These are phyloP conservation scores for Pterocles orientalis DNA, from an alignment of 2,113 vertebrate species.

Conservation along the genomic window DNA sequence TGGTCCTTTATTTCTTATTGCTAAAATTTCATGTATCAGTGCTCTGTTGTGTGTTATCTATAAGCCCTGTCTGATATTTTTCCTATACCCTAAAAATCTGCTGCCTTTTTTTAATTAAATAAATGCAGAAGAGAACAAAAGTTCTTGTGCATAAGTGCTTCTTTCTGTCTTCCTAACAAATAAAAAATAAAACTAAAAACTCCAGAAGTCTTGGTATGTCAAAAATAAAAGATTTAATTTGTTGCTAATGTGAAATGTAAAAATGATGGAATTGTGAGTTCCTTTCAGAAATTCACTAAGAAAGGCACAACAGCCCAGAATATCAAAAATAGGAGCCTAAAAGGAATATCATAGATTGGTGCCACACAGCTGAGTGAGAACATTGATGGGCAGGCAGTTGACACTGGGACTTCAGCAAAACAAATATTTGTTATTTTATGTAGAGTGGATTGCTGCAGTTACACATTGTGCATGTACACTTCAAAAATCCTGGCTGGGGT, in stretches of 20 bases:
- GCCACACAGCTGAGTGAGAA: neutral
- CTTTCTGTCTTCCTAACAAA: neutral
- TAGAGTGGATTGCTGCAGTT: neutral
- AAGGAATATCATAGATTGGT: neutral
- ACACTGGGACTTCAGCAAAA: neutral
- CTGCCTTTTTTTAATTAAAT: neutral
- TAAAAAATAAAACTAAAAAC: neutral
- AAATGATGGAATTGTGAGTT: neutral
- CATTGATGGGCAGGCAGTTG: neutral
- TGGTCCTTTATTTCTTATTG: neutral
- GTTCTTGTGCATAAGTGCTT: neutral
- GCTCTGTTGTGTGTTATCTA: neutral
- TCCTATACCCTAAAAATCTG: neutral
- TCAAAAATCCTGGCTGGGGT: neutral
- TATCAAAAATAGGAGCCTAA: neutral
- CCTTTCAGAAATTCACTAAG: neutral
- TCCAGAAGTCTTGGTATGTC: neutral
- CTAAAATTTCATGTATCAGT: neutral
- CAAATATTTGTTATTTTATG: neutral
- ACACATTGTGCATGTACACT: fast-evolving
- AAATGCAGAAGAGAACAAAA: neutral
- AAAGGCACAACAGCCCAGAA: neutral
- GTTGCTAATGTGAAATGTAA: neutral
- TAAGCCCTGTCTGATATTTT: neutral
- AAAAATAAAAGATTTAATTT: neutral